Evolutionary conservation across 2,113 vertebrate species (phyloP), one percentile per base, ranked within the genome.

Genomic region (Haemorhous mexicanus): DNA sequence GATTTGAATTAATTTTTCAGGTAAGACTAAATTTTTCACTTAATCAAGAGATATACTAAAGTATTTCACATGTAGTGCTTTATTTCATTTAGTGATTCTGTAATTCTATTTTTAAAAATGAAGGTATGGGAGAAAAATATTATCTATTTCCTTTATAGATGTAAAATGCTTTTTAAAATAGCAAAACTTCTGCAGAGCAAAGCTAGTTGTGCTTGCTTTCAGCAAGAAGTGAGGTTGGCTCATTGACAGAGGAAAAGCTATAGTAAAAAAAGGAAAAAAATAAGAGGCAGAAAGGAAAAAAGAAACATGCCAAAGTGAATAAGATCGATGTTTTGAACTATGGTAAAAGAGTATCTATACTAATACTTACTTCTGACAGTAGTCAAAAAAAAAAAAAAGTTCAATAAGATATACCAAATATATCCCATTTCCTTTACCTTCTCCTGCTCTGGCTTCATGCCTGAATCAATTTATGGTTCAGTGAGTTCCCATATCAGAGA

Each of bases 1-100:
- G 5, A 86, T 94, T 88, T 83, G 16, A 90, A 85, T 68, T 94
- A 46, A 55, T 89, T 92, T 95, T 87, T 23, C 43, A 76, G 69
- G n/a, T 66, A 63, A 59, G 46, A 63, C 41, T 83, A 92, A 24
- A 84, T 90, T 93, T 88, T 75, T 81, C 43, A 59, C 21, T 94
- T 84, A 18, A 84, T 75, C 30, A 73, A 93, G 39, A 72, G n/a
- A 30, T 88, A 90, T 87, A 75, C 18, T 70, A 20, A 63, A 85
- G 7, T 79, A 22, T 92, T 95, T 91, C 37, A 66, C 7, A 27
- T 41, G 15, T 26, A 84, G 16, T 28, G 9, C 27, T 93, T 72
- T 66, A 49, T 76, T 75, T 84, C 6, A 33, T 32, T 18, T n/a
- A 75, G 16, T 63, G 49, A 84, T 89, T 75, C 80, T 61, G 5